Evolutionary conservation across 2,113 vertebrate genomes (phyloP).

Genomic region (Hyperoodon ampullatus): DNA sequence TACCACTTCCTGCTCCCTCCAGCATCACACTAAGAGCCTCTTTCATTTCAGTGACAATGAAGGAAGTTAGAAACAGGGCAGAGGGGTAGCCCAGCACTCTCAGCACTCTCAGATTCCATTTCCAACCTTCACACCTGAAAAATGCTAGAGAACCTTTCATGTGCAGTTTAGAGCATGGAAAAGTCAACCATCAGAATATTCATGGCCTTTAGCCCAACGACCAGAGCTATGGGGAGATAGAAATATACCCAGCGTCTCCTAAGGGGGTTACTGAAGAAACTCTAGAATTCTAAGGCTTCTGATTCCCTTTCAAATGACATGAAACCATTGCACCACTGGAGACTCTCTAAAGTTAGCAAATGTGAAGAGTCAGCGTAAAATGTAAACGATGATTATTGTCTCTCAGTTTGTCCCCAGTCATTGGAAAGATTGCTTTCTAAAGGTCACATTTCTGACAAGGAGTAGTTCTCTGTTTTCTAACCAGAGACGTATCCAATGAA

Average conservation of each 20-base stretch:
- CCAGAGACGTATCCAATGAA: background rate
- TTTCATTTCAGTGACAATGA: background rate
- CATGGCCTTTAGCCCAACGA: background rate
- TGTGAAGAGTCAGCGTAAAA: background rate
- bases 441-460: background rate
- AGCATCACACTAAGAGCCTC: background rate
- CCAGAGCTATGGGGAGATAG: background rate
- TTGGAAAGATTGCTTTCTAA: background rate
- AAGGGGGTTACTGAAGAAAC: background rate
- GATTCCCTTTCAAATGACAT: too few species aligned
- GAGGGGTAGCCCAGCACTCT: rapidly evolving
- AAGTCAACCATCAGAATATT: background rate
- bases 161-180: too few species aligned
- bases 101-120: rapidly evolving
- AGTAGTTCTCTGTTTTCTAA: background rate
- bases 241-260: background rate
- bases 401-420: rapidly evolving
- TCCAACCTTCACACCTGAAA: background rate
- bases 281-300: background rate
- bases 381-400: rapidly evolving
- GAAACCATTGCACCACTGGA: rapidly evolving
- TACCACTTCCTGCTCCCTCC: slow-evolving; percentile 66
- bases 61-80: background rate
- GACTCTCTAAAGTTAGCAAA: background rate
- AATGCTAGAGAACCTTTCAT: too few species aligned